phyloP scores from a whole-genome alignment of 2,797 vertebrate species.

The Molossus alvarezi region DNA sequence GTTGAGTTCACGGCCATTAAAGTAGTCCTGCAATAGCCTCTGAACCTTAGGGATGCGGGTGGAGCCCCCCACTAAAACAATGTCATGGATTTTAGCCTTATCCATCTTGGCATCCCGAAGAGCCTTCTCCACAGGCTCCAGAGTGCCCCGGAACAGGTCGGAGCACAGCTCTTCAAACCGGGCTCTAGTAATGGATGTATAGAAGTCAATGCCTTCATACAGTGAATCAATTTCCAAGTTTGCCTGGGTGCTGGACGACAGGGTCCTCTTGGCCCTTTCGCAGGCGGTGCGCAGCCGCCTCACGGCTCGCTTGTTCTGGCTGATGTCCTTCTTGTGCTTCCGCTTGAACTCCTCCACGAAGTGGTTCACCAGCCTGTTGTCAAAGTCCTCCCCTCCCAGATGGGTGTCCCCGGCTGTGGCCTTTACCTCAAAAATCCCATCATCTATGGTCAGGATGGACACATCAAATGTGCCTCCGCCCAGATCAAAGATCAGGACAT shows the following conservation, averaged over 20 bases:
- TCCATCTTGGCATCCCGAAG: constrained; percentile 94
- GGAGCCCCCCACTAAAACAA: constrained; percentile 95
- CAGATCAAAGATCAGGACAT: constrained; percentile 95
- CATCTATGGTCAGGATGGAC: constrained; percentile 95
- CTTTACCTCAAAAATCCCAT: constrained; percentile 95
- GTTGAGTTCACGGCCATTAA: constrained; percentile 95
- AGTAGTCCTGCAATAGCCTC: constrained; percentile 94
- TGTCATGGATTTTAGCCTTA: constrained; percentile 94
- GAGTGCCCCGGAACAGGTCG: constrained; percentile 94
- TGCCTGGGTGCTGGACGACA: constrained; percentile 87
- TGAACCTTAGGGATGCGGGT: constrained; percentile 96
- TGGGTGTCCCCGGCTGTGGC: constrained; percentile 95
- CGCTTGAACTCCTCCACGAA: constrained; percentile 95
- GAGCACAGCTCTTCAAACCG: constrained; percentile 95
- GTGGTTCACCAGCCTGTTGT: constrained; percentile 94
- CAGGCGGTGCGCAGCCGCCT: constrained; percentile 88
- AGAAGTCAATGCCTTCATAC: constrained; percentile 95
- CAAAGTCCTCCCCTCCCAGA: constrained; percentile 95
- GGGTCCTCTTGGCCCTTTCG: constrained; percentile 85
- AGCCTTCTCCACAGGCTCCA: constrained; percentile 95
- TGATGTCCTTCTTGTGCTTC: constrained; percentile 95
- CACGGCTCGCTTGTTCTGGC: constrained; percentile 93
- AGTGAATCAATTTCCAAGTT: constrained; percentile 91
- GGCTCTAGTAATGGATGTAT: constrained; percentile 95
- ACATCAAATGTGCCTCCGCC: constrained; percentile 96